Percentiles rank a stretch among this genome's conserved stretches.
phyloP scores from a whole-genome alignment of 1,140 invertebrate genomes.

The Choristoneura fumiferana region DNA sequence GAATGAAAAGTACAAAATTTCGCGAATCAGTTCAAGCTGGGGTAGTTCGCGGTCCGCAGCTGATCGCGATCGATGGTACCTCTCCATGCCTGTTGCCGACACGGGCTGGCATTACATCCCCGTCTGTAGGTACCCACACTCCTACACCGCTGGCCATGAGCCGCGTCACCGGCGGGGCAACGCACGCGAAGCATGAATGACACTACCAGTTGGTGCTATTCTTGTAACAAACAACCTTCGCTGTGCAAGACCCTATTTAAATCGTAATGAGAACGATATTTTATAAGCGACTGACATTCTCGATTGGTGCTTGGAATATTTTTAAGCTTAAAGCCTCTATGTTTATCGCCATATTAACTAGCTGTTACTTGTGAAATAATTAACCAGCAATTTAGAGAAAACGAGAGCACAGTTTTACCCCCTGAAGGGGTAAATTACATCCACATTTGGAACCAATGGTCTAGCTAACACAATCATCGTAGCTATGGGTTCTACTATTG shows the following conservation, averaged over 20 bases:
- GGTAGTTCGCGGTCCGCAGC: not conserved
- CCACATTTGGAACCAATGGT: too few relatives aligned
- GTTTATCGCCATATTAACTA: too few relatives aligned
- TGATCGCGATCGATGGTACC: slow-evolving; percentile 25
- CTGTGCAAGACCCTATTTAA: not conserved
- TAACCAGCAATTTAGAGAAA: too few relatives aligned
- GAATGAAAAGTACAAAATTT: too few relatives aligned
- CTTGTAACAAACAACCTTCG: slow-evolving; percentile 1
- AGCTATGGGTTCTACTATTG: not conserved
- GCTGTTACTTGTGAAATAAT: too few relatives aligned
- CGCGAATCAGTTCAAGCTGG: too few relatives aligned
- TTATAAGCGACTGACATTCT: too few relatives aligned
- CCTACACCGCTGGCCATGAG: not conserved
- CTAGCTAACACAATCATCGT: too few relatives aligned
- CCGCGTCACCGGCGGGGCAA: slow-evolving; percentile 9
- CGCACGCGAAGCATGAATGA: slow-evolving; percentile 16
- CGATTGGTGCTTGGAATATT: too few relatives aligned
- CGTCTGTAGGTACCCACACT: not conserved
- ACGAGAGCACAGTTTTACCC: too few relatives aligned
- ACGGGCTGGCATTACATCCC: not conserved
- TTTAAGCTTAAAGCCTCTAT: too few relatives aligned
- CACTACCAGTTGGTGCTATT: slow-evolving; percentile 16
- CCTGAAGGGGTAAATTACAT: too few relatives aligned
- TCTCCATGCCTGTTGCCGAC: slow-evolving; percentile 1
- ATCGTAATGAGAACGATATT: not conserved